Evolutionary conservation across 2,113 vertebrate genomes (phyloP).

Genomic region (Otolemur garnettii): DNA sequence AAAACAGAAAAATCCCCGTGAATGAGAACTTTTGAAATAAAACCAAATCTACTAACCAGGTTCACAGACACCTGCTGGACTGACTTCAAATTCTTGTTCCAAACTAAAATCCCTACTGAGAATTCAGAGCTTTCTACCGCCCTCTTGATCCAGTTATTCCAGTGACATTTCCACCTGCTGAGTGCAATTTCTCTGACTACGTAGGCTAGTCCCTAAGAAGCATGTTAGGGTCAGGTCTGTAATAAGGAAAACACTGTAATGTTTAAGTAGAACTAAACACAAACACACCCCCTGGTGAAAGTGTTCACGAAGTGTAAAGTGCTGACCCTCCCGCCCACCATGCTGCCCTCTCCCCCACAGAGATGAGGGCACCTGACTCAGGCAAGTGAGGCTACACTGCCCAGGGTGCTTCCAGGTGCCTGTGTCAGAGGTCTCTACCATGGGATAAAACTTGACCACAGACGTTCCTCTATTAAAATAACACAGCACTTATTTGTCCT

Average conservation of each 20-base stretch:
- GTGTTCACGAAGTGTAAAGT: slow-evolving; percentile 1
- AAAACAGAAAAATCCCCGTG: neutral
- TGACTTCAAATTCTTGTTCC: slow-evolving; percentile 62
- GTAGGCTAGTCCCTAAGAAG: neutral
- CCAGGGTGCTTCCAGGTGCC: neutral
- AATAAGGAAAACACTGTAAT: slow-evolving; percentile 4
- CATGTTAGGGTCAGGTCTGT: slow-evolving; percentile 21
- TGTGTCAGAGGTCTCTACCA: neutral
- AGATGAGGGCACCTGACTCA: neutral
- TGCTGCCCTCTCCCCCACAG: neutral
- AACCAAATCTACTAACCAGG: neutral
- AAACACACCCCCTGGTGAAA: slow-evolving; percentile 35
- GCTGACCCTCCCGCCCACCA: neutral
- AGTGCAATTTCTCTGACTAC: slow-evolving; percentile 60
- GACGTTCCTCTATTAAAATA: slow-evolving; percentile 27
- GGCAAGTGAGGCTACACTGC: too few relatives aligned
- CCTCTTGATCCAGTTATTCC: slow-evolving; percentile 65
- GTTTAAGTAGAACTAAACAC: slow-evolving; percentile 61
- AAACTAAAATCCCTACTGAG: slow-evolving; percentile 68
- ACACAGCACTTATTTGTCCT: neutral
- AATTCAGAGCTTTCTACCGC: slow-evolving; percentile 66
- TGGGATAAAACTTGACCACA: neutral
- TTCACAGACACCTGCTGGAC: slow-evolving; percentile 72
- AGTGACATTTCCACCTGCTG: slow-evolving; percentile 65
- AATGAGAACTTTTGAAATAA: slow-evolving; percentile 49